Evolutionary conservation across 2,113 vertebrate species (phyloP).

Genomic region (Brachypteracias leptosomus): DNA sequence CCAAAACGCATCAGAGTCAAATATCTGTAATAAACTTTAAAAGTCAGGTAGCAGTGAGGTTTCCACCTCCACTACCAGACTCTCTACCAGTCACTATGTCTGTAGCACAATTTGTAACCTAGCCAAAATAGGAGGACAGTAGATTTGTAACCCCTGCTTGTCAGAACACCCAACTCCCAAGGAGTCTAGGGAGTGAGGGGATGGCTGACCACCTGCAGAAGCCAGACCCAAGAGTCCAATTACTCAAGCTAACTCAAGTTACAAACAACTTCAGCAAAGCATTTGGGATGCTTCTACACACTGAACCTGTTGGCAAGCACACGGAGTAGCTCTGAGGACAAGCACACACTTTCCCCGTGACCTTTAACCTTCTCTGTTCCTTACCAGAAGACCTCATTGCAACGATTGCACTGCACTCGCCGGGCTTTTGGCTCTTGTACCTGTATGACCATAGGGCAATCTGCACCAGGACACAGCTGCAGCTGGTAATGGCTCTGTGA

Average conservation of each 20-base stretch:
- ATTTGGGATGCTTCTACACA: not conserved
- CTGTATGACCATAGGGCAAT: constrained; percentile 98
- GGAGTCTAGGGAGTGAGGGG: not conserved
- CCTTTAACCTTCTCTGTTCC: constrained; percentile 48
- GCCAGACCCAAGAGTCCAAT: not conserved
- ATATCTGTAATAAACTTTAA: not conserved
- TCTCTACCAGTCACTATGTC: not conserved
- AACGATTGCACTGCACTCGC: constrained; percentile 96
- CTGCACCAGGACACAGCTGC: constrained; percentile 97
- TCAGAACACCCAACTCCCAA: not conserved
- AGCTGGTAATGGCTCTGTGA: constrained; percentile 96
- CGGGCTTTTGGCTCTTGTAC: constrained; percentile 97
- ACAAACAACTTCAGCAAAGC: constrained; percentile 24
- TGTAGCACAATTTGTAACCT: not conserved
- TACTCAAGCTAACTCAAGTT: constrained; percentile 34
- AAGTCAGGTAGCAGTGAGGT: not conserved
- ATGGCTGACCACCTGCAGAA: not conserved
- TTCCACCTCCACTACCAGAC: not conserved
- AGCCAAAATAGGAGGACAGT: not conserved
- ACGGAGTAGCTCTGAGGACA: not conserved
- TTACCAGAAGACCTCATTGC: constrained; percentile 98
- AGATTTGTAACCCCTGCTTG: not conserved
- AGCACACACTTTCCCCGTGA: not conserved
- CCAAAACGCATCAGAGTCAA: not conserved
- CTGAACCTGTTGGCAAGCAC: constrained; percentile 8